A percentile compares a stretch with the other conserved stretches of the same genome.
phyloP scores from a whole-genome alignment of 2,888 invertebrate species.

The Ceriagrion tenellum region DNA sequence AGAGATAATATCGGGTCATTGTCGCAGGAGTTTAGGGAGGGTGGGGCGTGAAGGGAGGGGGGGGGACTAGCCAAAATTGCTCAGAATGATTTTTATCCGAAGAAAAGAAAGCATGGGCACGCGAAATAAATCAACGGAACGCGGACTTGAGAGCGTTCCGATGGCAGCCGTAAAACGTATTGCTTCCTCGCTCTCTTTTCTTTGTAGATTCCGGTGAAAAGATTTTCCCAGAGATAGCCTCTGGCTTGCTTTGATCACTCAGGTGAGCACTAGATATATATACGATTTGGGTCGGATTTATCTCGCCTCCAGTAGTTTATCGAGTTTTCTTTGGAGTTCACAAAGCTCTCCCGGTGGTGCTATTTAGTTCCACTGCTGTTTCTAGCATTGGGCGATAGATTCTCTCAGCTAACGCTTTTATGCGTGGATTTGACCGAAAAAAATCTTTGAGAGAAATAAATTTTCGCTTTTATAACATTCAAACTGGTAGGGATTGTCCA shows the following conservation, averaged over 20 bases:
- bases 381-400: background rate
- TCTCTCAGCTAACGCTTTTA: background rate
- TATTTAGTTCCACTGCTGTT: background rate
- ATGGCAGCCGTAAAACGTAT: too few species aligned
- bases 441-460: too few species aligned
- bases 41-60: too few species aligned
- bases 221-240: background rate
- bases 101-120: background rate
- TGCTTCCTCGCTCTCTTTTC: too few species aligned
- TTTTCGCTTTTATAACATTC: too few species aligned
- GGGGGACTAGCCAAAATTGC: too few species aligned
- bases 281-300: background rate
- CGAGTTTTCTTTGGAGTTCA: background rate
- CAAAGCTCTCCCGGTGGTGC: background rate
- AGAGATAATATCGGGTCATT: too few species aligned
- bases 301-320: background rate
- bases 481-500: too few species aligned
- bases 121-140: background rate
- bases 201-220: background rate
- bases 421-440: too few species aligned
- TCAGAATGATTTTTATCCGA: background rate
- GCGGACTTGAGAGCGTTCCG: too few species aligned
- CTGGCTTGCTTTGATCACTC: background rate
- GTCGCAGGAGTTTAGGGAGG: too few species aligned
- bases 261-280: background rate